These are phyloP conservation scores for Aplysina aerophoba DNA, from an alignment of 37 sponge, comb jelly and placozoan genomes.

Conservation along the genomic window DNA sequence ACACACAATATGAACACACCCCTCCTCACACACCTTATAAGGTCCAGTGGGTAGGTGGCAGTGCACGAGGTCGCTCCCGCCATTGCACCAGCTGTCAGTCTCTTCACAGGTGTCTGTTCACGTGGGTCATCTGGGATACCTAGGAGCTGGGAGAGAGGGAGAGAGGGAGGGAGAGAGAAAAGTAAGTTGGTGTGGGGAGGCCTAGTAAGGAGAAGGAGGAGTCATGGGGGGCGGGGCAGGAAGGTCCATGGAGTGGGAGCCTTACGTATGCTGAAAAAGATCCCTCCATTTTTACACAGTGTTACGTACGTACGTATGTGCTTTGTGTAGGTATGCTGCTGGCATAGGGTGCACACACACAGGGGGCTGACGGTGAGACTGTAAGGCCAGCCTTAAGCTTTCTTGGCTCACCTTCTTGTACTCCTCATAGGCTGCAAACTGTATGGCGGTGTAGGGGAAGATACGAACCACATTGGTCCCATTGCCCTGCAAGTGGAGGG, in stretches of 20 bases:
- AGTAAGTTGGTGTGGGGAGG: background rate
- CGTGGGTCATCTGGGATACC: conserved; percentile 46
- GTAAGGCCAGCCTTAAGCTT: too few relatives aligned
- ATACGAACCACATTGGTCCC: conserved; percentile 76
- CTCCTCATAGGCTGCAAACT: conserved; percentile 84
- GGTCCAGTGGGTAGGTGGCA: conserved; percentile 76
- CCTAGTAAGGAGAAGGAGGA: background rate
- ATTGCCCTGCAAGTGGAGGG: conserved; percentile 38
- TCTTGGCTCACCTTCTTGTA: conserved; percentile 76
- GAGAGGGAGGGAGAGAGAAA: background rate
- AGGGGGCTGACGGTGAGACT: too few relatives aligned
- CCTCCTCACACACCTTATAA: conserved; percentile 30
- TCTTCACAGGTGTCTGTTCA: conserved; percentile 33
- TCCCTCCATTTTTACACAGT: conserved; percentile 1
- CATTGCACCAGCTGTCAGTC: conserved; percentile 68
- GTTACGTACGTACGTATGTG: too few relatives aligned
- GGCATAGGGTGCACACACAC: conserved; percentile 7
- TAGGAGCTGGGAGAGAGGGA: conserved; percentile 45
- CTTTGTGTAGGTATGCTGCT: too few relatives aligned
- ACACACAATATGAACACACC: background rate
- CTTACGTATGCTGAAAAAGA: too few relatives aligned
- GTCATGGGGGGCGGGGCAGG: background rate
- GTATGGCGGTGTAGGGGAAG: conserved; percentile 71
- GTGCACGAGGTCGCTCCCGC: conserved; percentile 67
- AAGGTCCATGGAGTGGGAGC: background rate